Conservation (phyloP, 2,797 vertebrate genomes). For the Catharus ustulatus region DNA sequence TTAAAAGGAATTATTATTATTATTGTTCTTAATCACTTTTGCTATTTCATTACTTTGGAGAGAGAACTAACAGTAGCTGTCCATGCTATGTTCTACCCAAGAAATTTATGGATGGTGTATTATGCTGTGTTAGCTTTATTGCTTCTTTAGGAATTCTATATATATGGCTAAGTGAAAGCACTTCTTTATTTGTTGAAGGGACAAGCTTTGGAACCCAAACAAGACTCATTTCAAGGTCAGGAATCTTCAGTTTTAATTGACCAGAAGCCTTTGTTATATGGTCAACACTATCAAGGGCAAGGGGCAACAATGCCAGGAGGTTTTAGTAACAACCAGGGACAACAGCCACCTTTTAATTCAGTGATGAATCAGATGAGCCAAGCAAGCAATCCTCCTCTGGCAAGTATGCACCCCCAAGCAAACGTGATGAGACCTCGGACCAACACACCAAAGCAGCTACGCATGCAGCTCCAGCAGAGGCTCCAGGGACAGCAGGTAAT, state of each 20-base stretch:
- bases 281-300: constrained; percentile 87
- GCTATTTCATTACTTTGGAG: not conserved
- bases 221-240: constrained; percentile 86
- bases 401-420: constrained; percentile 84
- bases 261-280: constrained; percentile 88
- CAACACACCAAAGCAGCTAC: constrained; percentile 89
- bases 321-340: constrained; percentile 85
- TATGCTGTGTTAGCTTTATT: not conserved
- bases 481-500: constrained; percentile 96
- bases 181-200: constrained; percentile 79
- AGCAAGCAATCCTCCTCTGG: constrained; percentile 83
- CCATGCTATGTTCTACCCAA: not conserved
- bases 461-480: constrained; percentile 95
- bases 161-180: constrained; percentile 3
- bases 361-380: constrained; percentile 86
- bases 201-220: constrained; percentile 85
- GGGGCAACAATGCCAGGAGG: constrained; percentile 83
- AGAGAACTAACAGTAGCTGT: not conserved
- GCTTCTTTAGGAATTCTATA: not conserved
- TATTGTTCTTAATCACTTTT: not conserved
- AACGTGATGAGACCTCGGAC: constrained; percentile 87
- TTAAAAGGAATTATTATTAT: not conserved
- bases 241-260: constrained; percentile 88
- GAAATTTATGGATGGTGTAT: not conserved
- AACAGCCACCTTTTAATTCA: constrained; percentile 79